A percentile compares a stretch with the other conserved stretches of the same genome.
phyloP scores from a whole-genome alignment of 2,888 invertebrate species.

The Rapana venosa region DNA sequence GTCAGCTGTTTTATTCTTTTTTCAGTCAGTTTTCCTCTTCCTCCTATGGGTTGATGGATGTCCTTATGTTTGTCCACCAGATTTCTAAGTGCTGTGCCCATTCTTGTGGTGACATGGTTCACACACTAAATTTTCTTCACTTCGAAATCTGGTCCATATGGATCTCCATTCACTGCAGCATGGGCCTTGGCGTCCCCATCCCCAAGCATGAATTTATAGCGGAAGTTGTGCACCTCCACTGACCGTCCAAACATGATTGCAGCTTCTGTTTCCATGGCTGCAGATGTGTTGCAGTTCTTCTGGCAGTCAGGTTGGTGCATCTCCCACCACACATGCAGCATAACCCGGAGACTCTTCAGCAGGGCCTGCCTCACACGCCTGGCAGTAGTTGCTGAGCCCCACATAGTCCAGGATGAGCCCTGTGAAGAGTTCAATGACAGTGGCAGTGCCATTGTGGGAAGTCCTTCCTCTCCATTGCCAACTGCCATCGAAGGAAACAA shows the following conservation, averaged over 20 bases:
- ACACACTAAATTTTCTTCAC: conserved; percentile 14
- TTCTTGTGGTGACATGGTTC: conserved; percentile 22
- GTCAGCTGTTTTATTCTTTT: neutral
- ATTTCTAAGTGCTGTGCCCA: conserved; percentile 18
- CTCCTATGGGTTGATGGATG: conserved; percentile 7
- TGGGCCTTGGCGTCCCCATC: conserved; percentile 22
- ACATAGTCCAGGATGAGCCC: conserved; percentile 32
- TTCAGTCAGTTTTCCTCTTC: conserved; percentile 28
- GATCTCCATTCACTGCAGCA: neutral
- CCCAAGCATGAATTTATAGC: neutral
- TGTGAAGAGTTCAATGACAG: conserved; percentile 21
- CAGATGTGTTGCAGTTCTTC: neutral
- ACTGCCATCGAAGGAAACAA: conserved; percentile 38
- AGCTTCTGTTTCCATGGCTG: conserved; percentile 29
- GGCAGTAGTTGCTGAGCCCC: conserved; percentile 33
- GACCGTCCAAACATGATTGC: conserved; percentile 31
- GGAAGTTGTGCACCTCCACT: neutral
- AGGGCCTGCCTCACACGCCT: conserved; percentile 8
- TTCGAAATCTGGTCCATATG: neutral
- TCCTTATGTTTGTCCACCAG: conserved; percentile 15
- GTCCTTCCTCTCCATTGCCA: conserved; percentile 32
- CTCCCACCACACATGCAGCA: neutral
- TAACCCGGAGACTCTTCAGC: neutral
- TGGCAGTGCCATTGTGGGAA: conserved; percentile 12
- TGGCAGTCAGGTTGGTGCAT: conserved; percentile 1